A percentile compares a stretch with the other conserved stretches of the same genome.
These are phyloP conservation scores for Diploscapter pachys DNA, from an alignment of 1,140 invertebrate genomes.

Conservation along the genomic window DNA sequence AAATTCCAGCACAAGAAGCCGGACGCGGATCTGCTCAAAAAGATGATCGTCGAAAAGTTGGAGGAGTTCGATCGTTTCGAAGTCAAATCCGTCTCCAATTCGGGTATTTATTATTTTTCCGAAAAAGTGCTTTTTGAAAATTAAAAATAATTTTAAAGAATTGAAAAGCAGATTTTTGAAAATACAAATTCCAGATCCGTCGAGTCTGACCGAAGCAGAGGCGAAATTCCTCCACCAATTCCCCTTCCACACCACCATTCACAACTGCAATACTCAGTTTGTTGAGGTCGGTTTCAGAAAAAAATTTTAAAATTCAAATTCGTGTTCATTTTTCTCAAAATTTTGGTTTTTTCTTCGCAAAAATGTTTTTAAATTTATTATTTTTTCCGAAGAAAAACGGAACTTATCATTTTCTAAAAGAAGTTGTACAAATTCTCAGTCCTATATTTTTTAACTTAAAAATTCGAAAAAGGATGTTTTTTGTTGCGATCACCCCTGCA, in stretches of 20 bases:
- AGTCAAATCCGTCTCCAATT: conserved; percentile 57
- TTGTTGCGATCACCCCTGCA: too few relatives aligned
- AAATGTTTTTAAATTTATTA: too few relatives aligned
- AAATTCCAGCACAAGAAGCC: conserved; percentile 31
- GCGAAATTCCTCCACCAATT: conserved; percentile 60
- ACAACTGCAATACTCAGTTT: conserved; percentile 78
- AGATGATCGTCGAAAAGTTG: conserved; percentile 66
- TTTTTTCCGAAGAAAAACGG: too few relatives aligned
- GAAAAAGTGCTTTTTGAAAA: too few relatives aligned
- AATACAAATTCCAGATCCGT: too few relatives aligned
- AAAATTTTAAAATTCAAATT: too few relatives aligned
- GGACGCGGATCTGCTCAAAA: conserved; percentile 35
- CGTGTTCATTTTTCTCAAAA: too few relatives aligned
- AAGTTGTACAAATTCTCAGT: too few relatives aligned
- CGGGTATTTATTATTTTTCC: neutral
- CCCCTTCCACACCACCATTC: conserved; percentile 72
- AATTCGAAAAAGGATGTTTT: neutral
- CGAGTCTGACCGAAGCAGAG: conserved; percentile 46
- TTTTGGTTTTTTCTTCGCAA: conserved; percentile 35
- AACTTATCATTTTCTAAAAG: too few relatives aligned
- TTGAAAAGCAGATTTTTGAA: too few relatives aligned
- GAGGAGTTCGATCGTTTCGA: conserved; percentile 72
- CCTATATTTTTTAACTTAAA: neutral
- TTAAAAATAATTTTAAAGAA: too few relatives aligned
- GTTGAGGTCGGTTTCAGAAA: conserved; percentile 69